Evolutionary conservation across 2,113 vertebrate species (phyloP).

Genomic region (Gavialis gangeticus): DNA sequence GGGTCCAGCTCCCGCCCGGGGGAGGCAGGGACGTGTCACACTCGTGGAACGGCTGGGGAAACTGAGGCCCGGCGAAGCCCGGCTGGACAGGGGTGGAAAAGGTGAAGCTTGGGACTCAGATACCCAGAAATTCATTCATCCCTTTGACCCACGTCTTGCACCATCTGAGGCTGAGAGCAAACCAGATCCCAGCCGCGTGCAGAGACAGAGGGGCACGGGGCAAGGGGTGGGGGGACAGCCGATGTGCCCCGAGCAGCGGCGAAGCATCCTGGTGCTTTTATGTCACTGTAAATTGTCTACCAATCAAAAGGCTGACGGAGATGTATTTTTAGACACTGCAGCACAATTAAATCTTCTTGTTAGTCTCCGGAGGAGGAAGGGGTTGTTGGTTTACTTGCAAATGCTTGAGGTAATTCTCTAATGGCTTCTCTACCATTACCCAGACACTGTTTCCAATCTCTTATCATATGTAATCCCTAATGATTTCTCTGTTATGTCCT

Average conservation of each 20-base stretch:
- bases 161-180: neutral
- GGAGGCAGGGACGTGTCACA: neutral
- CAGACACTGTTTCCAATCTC: constrained; percentile 74
- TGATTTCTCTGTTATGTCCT: constrained; percentile 84
- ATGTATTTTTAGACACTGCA: constrained; percentile 55
- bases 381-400: constrained; percentile 74
- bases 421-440: constrained; percentile 71
- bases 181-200: neutral
- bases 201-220: neutral
- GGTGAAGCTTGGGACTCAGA: no score
- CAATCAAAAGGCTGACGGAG: constrained; percentile 68
- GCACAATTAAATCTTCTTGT: constrained; percentile 72
- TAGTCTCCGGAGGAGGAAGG: constrained; percentile 71
- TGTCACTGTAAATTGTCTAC: constrained; percentile 48
- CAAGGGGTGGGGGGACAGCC: neutral
- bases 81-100: no score
- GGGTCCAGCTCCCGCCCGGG: no score
- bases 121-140: neutral
- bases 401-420: constrained; percentile 79
- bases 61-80: neutral
- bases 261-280: neutral
- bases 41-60: neutral
- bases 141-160: neutral
- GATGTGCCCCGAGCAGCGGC: fast-evolving
- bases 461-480: constrained; percentile 82